A percentile compares a stretch with the other conserved stretches of the same genome.
Conservation (phyloP, 1,140 invertebrate genomes). For the Cotesia chilonis region DNA sequence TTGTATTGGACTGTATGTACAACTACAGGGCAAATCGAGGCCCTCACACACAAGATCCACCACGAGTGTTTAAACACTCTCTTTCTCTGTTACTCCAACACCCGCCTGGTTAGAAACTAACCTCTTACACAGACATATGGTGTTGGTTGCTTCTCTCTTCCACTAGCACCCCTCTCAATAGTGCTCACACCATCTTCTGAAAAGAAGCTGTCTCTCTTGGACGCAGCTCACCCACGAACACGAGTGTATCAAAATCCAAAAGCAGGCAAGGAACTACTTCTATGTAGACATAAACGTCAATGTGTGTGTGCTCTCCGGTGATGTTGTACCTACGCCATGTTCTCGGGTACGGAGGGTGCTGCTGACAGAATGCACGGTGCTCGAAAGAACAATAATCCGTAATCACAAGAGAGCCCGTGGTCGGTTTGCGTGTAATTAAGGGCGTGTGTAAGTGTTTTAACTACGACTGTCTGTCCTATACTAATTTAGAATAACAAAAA, state of each 20-base stretch:
- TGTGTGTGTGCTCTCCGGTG: not conserved
- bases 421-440: conserved; percentile 38
- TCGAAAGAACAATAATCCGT: conserved; percentile 34
- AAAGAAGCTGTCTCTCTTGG: conserved; percentile 19
- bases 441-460: conserved; percentile 31
- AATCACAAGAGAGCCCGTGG: conserved; percentile 20
- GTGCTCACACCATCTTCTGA: not conserved
- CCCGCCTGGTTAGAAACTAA: not conserved
- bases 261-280: too few species aligned
- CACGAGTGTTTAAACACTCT: not conserved
- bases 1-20: too few species aligned
- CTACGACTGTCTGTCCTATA: not conserved
- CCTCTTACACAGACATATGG: not conserved
- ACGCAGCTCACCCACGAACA: not conserved
- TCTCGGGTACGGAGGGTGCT: conserved; percentile 34
- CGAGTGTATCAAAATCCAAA: too few species aligned
- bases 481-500: not conserved
- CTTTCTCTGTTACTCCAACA: not conserved
- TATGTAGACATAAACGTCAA: not conserved
- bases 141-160: not conserved
- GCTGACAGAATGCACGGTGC: conserved; percentile 42
- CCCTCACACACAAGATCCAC: conserved; percentile 2
- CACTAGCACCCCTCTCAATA: conserved; percentile 16
- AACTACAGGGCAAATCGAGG: too few species aligned
- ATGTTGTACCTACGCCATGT: conserved; percentile 37